Conservation (phyloP, 2,888 invertebrate genomes). For the Drosophila borborema region DNA sequence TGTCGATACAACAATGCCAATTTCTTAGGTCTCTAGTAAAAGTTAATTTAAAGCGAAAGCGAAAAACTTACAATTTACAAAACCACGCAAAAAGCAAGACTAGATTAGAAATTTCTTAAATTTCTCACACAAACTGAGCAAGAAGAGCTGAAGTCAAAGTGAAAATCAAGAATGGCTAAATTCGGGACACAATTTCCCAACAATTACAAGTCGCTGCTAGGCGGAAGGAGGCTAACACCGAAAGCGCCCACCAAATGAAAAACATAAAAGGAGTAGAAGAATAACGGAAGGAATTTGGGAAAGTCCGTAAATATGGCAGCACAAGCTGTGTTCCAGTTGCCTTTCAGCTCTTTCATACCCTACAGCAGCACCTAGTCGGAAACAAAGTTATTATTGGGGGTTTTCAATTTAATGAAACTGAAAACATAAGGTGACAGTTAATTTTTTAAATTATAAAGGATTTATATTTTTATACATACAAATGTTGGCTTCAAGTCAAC, state of each 20-base stretch:
- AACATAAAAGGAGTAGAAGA: constrained; percentile 49
- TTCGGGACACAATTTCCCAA: constrained; percentile 62
- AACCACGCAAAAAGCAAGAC: constrained; percentile 27
- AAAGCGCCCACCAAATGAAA: constrained; percentile 54
- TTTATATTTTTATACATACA: background rate
- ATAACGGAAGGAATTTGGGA: constrained; percentile 39
- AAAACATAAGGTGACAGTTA: too few species aligned
- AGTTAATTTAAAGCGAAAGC: constrained; percentile 40
- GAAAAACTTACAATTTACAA: constrained; percentile 28
- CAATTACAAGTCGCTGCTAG: constrained; percentile 54
- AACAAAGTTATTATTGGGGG: background rate
- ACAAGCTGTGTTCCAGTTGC: constrained; percentile 33
- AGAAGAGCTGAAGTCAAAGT: constrained; percentile 24
- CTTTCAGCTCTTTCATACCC: constrained; percentile 26
- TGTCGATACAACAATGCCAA: background rate
- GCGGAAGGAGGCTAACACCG: constrained; percentile 10
- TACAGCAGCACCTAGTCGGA: background rate
- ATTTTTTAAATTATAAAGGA: background rate
- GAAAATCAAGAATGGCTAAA: constrained; percentile 49
- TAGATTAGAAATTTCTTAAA: constrained; percentile 10
- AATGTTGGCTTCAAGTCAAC: background rate
- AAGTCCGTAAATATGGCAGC: constrained; percentile 56
- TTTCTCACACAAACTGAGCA: background rate
- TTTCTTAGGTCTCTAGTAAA: constrained; percentile 15
- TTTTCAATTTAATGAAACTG: background rate